Base-by-base conservation (phyloP, 2,888 invertebrate genomes). In the Ophion ellenae region DNA sequence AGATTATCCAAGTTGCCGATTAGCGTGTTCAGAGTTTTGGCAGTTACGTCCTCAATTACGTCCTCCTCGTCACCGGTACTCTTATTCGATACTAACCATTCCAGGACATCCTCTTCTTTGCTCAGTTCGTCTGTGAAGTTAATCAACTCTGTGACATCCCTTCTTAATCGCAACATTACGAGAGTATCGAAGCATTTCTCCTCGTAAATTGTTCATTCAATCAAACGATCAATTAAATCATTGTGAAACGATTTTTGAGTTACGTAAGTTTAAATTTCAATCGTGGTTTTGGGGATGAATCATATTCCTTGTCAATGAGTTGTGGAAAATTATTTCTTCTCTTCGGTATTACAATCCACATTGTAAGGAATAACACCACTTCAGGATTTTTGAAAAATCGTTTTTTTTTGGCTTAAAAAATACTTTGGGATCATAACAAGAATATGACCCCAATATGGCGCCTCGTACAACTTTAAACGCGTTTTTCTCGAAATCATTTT, bases 11-110 rank as follows among this genome's bases (percentile, higher is more conserved):
- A 97, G 91, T 97, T 98, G 92, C 97, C 97, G 90, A 98, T 98
- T 70, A 98, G 96, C 63, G 98, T 98, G 91, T 97, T 96, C 84
- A 98, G 95, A 59, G 98, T 98, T 94, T 98, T 98, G 82, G 97
- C 96, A n/a, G 98, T 98, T 82, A 98, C 98, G 93, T 98, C 98
- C 94, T 98, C 98, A 90, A 98, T 98, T 81, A 98, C 97, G 94
- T 98, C 98, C 92, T 98, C 98, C 93, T 98, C 98, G 93, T 98
- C 98, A 67, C 98, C 98, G 61, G 98, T 98, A 85, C 98, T 98
- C 94, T 98, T 98, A 94, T 98, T 98, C 90, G 97, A 97, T 87
- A 98, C 97, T 92, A 98, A 95, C 98, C 98, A 98, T 94, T 98
- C 98, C 91, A 98, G 95, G 61, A 98, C 98, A 93, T 98, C 98